phyloP scores from a whole-genome alignment of 2,113 vertebrate species.

The Heloderma charlesbogerti region DNA sequence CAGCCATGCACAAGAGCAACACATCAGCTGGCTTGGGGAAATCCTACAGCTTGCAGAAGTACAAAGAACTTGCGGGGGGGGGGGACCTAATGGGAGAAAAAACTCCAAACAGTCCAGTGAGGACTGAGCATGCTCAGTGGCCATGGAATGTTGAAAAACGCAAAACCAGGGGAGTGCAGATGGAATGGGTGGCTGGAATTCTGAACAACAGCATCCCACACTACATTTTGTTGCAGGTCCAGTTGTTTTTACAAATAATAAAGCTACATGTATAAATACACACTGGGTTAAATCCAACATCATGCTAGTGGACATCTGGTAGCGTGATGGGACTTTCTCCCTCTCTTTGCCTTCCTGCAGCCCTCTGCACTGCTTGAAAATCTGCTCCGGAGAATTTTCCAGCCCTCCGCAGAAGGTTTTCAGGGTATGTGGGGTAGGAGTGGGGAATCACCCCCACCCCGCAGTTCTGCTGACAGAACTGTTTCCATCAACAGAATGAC shows the following conservation, averaged over 20 bases:
- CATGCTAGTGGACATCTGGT: not conserved
- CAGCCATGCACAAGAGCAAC: not conserved
- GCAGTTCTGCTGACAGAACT: too few relatives aligned
- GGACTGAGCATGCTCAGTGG: too few relatives aligned
- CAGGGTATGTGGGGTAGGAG: too few relatives aligned
- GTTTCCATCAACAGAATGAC: too few relatives aligned
- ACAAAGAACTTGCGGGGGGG: not conserved
- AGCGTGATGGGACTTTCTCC: not conserved
- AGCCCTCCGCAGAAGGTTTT: not conserved
- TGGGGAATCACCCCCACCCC: too few relatives aligned
- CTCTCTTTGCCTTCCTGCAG: not conserved
- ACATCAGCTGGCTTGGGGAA: not conserved
- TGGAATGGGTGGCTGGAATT: not conserved
- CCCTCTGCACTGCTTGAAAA: not conserved
- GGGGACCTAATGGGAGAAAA: not conserved
- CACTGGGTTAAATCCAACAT: not conserved
- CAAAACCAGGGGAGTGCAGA: not conserved
- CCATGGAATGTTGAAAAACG: not conserved
- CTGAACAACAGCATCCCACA: too few relatives aligned
- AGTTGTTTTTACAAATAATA: not conserved
- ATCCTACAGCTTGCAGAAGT: not conserved
- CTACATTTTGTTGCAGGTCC: not conserved
- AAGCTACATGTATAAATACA: not conserved
- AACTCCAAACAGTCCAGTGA: not conserved
- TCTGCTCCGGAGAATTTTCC: not conserved